Percentiles rank a stretch among this genome's conserved stretches.
Conservation (phyloP, 2,888 invertebrate genomes). For the Noctua fimbriata region DNA sequence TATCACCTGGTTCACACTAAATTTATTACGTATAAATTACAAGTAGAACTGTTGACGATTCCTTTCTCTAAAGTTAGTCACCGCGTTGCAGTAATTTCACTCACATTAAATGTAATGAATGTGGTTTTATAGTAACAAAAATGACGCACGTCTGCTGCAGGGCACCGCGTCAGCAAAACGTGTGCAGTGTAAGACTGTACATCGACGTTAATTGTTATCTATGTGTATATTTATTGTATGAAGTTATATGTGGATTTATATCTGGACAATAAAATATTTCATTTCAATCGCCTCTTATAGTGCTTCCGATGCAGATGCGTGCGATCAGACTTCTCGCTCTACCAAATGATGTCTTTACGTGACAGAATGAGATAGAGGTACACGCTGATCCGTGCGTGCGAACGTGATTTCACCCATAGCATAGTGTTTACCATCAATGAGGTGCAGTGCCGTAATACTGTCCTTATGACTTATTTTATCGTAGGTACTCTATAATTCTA, state of each 20-base stretch:
- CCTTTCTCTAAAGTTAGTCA: too few relatives aligned
- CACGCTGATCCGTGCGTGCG: neutral
- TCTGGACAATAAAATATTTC: too few relatives aligned
- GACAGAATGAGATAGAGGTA: neutral
- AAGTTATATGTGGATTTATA: too few relatives aligned
- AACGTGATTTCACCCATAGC: neutral
- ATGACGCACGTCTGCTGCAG: too few relatives aligned
- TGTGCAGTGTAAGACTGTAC: neutral
- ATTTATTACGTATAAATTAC: too few relatives aligned
- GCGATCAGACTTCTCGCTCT: neutral
- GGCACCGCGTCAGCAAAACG: too few relatives aligned
- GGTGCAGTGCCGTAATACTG: constrained; percentile 78
- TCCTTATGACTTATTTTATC: constrained; percentile 64
- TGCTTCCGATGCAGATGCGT: neutral
- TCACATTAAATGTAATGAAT: too few relatives aligned
- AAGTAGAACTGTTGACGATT: too few relatives aligned
- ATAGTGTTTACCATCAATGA: constrained; percentile 60
- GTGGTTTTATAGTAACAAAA: neutral
- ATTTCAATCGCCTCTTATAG: neutral
- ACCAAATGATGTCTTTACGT: neutral
- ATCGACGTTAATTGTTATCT: too few relatives aligned
- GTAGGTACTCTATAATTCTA: constrained; percentile 65
- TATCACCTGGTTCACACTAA: too few relatives aligned
- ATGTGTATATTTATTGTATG: too few relatives aligned
- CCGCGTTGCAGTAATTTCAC: too few relatives aligned